Conservation (phyloP, 1,140 invertebrate species). For the Panulirus ornatus region DNA sequence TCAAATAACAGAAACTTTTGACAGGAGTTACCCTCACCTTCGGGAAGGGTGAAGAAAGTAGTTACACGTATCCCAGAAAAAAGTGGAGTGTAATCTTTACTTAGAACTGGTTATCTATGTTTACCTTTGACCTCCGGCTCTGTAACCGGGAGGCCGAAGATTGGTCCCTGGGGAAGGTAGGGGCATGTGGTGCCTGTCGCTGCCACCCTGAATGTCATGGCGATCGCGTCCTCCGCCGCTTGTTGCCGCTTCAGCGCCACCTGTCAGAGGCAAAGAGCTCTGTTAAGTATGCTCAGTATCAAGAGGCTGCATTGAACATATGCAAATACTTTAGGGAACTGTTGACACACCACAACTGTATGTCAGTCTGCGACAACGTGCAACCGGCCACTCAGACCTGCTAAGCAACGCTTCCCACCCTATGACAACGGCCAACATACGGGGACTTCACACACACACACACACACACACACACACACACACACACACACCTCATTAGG, state of each 20-base stretch:
- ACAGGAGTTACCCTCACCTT: too few species aligned
- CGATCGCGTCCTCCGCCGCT: slow-evolving; percentile 97
- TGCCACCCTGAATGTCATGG: slow-evolving; percentile 92
- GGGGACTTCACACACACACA: not conserved
- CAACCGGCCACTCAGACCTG: too few species aligned
- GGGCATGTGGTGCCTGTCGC: slow-evolving; percentile 90
- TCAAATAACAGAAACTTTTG: too few species aligned
- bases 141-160: slow-evolving; percentile 84
- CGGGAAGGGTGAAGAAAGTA: too few species aligned
- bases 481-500: slow-evolving; percentile 23
- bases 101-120: not conserved
- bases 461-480: slow-evolving; percentile 35
- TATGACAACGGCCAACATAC: too few species aligned
- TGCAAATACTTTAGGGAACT: too few species aligned
- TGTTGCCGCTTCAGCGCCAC: slow-evolving; percentile 98
- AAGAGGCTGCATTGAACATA: too few species aligned
- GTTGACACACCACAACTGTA: too few species aligned
- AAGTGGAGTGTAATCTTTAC: not conserved
- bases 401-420: too few species aligned
- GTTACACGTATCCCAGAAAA: not conserved
- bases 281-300: too few species aligned
- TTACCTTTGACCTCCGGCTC: slow-evolving; percentile 76
- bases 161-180: slow-evolving; percentile 92
- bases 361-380: too few species aligned
- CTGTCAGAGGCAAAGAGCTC: slow-evolving; percentile 80